A percentile compares a stretch with the other conserved stretches of the same genome.
These are phyloP conservation scores for Platysteira castanea DNA, from an alignment of 2,113 vertebrate species.

Conservation along the genomic window DNA sequence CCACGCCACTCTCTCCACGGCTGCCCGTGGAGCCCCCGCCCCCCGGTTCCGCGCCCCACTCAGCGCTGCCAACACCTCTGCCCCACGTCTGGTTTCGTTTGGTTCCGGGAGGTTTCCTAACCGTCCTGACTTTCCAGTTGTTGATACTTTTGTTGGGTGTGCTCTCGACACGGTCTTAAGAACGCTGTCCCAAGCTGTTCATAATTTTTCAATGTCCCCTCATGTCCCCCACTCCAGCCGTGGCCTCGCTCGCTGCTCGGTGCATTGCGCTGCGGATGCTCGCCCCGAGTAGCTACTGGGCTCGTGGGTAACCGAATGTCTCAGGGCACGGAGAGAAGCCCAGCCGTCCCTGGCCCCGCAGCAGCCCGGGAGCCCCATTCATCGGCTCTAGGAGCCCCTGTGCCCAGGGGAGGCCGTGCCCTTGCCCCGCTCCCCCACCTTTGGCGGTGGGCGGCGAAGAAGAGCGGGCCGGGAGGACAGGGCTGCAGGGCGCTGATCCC, in stretches of 20 bases:
- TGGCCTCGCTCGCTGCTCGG: not conserved
- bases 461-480: not conserved
- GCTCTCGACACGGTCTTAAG: not conserved
- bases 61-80: not conserved
- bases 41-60: not conserved
- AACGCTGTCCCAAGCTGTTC: not conserved
- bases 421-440: not conserved
- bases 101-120: not conserved
- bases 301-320: not conserved
- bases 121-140: not conserved
- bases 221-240: not conserved
- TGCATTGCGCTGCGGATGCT: not conserved
- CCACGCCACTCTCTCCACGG: not conserved
- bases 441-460: not conserved
- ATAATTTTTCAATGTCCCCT: not conserved
- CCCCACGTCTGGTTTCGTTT: not conserved
- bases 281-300: not conserved
- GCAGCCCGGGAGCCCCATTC: not conserved
- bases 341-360: not conserved
- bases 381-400: not conserved
- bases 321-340: not conserved
- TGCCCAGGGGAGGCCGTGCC: not conserved
- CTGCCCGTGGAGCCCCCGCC: not conserved
- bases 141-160: not conserved
- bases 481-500: not conserved